phyloP scores from a whole-genome alignment of 64 coral and sea anemone species.

The Montipora sp. region DNA sequence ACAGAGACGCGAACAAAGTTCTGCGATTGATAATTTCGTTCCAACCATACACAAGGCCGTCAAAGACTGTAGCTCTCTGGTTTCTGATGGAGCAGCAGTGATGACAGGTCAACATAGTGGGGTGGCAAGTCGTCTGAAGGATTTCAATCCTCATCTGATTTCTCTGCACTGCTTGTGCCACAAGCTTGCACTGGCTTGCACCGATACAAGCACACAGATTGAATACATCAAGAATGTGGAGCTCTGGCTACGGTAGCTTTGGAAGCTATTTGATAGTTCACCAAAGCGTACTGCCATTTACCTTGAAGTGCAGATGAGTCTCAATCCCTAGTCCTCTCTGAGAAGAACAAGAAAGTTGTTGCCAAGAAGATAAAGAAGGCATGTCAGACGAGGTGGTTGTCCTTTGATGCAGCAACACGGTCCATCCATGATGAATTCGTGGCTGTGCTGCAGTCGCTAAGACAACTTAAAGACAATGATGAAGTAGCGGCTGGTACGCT shows the following conservation, averaged over 20 bases:
- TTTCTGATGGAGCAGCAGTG: constrained; percentile 44
- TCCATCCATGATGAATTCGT: background rate
- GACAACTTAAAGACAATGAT: background rate
- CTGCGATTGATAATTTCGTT: too few species aligned
- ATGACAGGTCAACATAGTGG: constrained; percentile 44
- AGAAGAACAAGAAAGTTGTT: constrained; percentile 12
- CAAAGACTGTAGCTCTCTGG: constrained; percentile 41
- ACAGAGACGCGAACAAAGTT: too few species aligned
- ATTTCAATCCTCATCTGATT: constrained; percentile 21
- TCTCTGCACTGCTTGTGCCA: constrained; percentile 58
- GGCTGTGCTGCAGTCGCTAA: background rate
- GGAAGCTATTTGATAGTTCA: constrained; percentile 51
- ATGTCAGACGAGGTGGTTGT: constrained; percentile 16
- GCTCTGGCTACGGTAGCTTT: constrained; percentile 43
- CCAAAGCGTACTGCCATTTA: constrained; percentile 19
- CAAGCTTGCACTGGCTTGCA: constrained; percentile 63
- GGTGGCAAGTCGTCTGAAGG: constrained; percentile 25
- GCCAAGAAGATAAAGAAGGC: constrained; percentile 27
- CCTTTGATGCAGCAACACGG: constrained; percentile 17
- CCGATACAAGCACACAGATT: constrained; percentile 30
- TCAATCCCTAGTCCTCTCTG: constrained; percentile 29
- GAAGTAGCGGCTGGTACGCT: background rate
- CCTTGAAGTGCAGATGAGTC: constrained; percentile 6
- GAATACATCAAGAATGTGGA: constrained; percentile 13
- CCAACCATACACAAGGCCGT: background rate